phyloP scores from a whole-genome alignment of 2,113 vertebrate genomes.

The Strigops habroptila region DNA sequence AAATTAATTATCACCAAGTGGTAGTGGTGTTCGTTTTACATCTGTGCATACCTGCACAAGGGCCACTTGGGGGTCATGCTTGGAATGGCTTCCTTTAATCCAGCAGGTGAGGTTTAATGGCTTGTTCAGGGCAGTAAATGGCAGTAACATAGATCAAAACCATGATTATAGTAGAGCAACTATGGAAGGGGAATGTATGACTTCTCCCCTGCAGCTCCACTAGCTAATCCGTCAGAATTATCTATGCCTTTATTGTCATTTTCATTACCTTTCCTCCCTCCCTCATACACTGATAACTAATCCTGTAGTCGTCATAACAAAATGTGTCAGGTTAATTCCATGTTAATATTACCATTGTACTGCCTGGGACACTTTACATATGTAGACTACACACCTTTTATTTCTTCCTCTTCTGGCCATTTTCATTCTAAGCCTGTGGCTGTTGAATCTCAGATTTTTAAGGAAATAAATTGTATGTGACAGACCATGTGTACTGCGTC shows the following conservation, averaged over 20 bases:
- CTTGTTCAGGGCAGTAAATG: background rate
- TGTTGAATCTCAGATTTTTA: background rate
- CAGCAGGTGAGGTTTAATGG: background rate
- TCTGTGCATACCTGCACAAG: background rate
- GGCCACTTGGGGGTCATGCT: background rate
- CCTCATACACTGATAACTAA: background rate
- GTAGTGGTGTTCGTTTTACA: accelerated
- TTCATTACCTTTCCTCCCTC: background rate
- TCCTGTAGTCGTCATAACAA: background rate
- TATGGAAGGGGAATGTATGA: background rate
- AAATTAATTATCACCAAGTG: background rate
- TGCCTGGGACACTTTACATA: background rate
- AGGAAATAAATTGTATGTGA: background rate
- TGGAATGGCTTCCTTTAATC: background rate
- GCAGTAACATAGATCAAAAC: background rate
- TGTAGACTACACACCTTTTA: background rate
- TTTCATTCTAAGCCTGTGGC: background rate
- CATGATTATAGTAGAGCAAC: background rate
- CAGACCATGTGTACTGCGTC: background rate
- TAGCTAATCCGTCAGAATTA: background rate
- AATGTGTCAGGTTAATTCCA: background rate
- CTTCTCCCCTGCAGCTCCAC: background rate
- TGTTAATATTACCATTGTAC: background rate
- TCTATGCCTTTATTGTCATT: background rate
- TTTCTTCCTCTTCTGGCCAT: background rate